Evolutionary conservation across 2,888 invertebrate species (phyloP).

Genomic region (Drosophila subquinaria): DNA sequence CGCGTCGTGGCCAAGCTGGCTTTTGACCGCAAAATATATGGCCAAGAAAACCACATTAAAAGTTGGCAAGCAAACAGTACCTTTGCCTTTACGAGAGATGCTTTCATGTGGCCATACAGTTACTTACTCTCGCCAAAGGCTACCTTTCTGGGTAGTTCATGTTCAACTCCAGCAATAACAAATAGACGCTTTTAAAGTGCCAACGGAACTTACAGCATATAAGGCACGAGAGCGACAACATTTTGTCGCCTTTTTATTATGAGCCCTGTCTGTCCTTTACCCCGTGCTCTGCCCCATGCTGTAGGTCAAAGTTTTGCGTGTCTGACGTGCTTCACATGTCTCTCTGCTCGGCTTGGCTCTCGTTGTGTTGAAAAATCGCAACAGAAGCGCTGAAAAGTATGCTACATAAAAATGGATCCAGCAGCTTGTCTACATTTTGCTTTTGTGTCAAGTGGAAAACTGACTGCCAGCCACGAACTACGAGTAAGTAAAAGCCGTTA

Average conservation of each 20-base stretch:
- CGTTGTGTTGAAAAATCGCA: slow-evolving; percentile 57
- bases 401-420: slow-evolving; percentile 47
- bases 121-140: slow-evolving; percentile 26
- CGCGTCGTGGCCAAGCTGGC: slow-evolving; percentile 3
- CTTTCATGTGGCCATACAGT: slow-evolving; percentile 56
- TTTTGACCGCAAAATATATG: slow-evolving; percentile 46
- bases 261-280: slow-evolving; percentile 8
- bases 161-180: slow-evolving; percentile 51
- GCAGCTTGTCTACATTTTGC: slow-evolving; percentile 55
- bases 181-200: slow-evolving; percentile 64
- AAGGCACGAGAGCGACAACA: slow-evolving; percentile 52
- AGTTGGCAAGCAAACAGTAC: slow-evolving; percentile 37
- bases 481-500: slow-evolving; percentile 76
- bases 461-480: slow-evolving; percentile 56
- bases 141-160: slow-evolving; percentile 23
- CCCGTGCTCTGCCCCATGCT: slow-evolving; percentile 9
- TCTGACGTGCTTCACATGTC: slow-evolving; percentile 45
- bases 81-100: slow-evolving; percentile 2
- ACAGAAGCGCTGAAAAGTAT: slow-evolving; percentile 51
- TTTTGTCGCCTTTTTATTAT: slow-evolving; percentile 69
- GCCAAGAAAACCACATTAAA: slow-evolving; percentile 45
- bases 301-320: slow-evolving; percentile 52
- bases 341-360: slow-evolving; percentile 20
- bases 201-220: slow-evolving; percentile 54
- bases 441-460: slow-evolving; percentile 68